Evolutionary conservation across 1,140 invertebrate genomes (phyloP), one percentile per base, ranked within the genome.

Genomic region (Streblospio benedicti): DNA sequence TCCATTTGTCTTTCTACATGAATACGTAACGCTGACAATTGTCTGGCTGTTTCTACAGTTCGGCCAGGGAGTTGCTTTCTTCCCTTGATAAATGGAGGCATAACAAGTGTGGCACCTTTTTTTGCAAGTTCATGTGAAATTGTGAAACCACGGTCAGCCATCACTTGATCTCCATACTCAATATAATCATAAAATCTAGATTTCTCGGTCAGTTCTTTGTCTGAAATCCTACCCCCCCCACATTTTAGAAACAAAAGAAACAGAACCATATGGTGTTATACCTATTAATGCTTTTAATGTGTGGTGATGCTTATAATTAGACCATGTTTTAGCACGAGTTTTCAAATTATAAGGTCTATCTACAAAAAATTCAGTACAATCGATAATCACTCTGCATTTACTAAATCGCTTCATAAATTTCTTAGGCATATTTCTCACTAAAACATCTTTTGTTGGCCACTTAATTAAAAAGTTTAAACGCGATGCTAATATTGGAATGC

Each of bases 221-320:
- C 53, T 2, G 53, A 56, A 18, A 56, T n/a, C 38, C n/a, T 18
- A 43, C 23, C 53, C 53, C 5, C 18, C 23, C n/a, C 43, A 30
- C 14, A 56, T 2, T 12, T 3, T 28, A 4, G 32, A 38, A 23
- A 56, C 53, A 20, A 56, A 56, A 18, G 33, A 38, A 23, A 56
- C 53, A 12, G 53, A 32, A 9, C 30, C 53, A 14, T 4, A 56
- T 23, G 53, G 33, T 23, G 33, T 56, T 12, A 56, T 56, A 32
- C 53, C 53, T 5, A 56, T 38, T 3, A 56, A 20, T 12, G 33
- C 9, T 38, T 56, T 56, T 20, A 56, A 38, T 35, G 33, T 56
- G 32, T 32, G 38, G 4, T 18, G 38, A 4, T 18, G 27, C 33
- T 56, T 56, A 38, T 56, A 56, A 38, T 56, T 2, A 38, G 18